Evolutionary conservation across 2,113 vertebrate genomes (phyloP), one percentile per base, ranked within the genome.

Genomic region (Chelonoidis abingdonii): DNA sequence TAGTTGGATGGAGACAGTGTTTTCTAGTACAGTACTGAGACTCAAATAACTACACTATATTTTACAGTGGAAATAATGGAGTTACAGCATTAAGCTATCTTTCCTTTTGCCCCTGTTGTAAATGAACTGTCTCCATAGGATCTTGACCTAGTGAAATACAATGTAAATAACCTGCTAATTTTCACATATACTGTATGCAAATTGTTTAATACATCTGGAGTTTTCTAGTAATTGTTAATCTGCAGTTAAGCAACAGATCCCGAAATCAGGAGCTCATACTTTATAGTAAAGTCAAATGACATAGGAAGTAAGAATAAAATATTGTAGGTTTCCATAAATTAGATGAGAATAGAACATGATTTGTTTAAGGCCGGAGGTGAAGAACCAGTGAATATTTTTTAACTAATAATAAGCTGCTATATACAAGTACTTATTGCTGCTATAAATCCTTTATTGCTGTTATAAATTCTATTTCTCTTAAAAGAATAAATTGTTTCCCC

Each of bases 1-100:
- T 95, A 95, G 79, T 93, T 92, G 88, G 87, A 87, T 87, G 83
- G 89, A 97, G 72, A 97, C 92, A 94, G 80, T 96, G 94, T 94
- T 95, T 95, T 93, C 94, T 97, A 94, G 83, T 84, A 94, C 6
- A 94, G 83, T 84, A 94, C 9, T 65, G 82, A 95, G 81, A 94
- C 91, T 96, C 92, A 95, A 96, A 94, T 94, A 97, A 92, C 84
- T 86, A 93, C 53, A 41, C 82, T 94, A 89, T 54, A 84, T 87
- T 94, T 79, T 78, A 80, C 56, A 49, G 88, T 35, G 27, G 78
- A 92, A 86, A 52, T 84, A 96, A 95, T 62, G 6, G 38, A 83
- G 22, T 93, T 95, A 88, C 89, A 91, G 57, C 8, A 72, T 80
- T 57, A 93, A 97, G 31, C 0, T 87, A 62, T 65, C 31, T 78